Percentiles rank a stretch among this genome's conserved stretches.
phyloP scores from a whole-genome alignment of 2,888 invertebrate species.

The Diaperis boleti region DNA sequence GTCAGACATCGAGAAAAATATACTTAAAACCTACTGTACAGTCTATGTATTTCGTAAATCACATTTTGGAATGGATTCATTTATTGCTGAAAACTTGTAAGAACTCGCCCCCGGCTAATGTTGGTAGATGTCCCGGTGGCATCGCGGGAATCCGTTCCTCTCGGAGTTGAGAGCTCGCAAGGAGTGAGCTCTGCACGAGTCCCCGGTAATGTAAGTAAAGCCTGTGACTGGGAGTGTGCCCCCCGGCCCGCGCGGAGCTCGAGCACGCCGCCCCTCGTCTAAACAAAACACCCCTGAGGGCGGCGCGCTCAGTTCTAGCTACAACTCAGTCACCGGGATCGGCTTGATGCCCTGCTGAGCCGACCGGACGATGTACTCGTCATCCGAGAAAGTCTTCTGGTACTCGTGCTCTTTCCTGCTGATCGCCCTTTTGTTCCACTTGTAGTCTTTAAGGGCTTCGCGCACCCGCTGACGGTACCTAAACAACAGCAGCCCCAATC shows the following conservation, averaged over 20 bases:
- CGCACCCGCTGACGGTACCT: conserved; percentile 84
- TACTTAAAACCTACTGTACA: conserved; percentile 62
- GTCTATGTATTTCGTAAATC: conserved; percentile 63
- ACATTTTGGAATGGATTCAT: conserved; percentile 67
- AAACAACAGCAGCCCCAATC: conserved; percentile 80
- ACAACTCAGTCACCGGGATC: conserved; percentile 93
- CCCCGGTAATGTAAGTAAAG: conserved; percentile 81
- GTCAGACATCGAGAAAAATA: conserved; percentile 52
- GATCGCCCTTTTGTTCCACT: conserved; percentile 80
- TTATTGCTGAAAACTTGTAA: conserved; percentile 55
- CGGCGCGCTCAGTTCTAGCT: conserved; percentile 96
- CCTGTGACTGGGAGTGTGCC: conserved; percentile 79
- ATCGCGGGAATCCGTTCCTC: conserved; percentile 63
- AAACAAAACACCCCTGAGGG: conserved; percentile 81
- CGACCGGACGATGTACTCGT: conserved; percentile 83
- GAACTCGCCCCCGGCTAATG: conserved; percentile 52
- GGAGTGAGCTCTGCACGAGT: conserved; percentile 71
- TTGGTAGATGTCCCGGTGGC: conserved; percentile 59
- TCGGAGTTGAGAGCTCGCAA: conserved; percentile 60
- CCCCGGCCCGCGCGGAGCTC: conserved; percentile 67
- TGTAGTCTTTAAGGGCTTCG: conserved; percentile 85
- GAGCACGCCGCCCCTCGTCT: conserved; percentile 67
- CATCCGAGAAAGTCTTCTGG: conserved; percentile 90
- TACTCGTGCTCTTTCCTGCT: conserved; percentile 88
- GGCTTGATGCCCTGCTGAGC: conserved; percentile 73